phyloP scores from a whole-genome alignment of 1,140 invertebrate species.

The Drosophila cardini region DNA sequence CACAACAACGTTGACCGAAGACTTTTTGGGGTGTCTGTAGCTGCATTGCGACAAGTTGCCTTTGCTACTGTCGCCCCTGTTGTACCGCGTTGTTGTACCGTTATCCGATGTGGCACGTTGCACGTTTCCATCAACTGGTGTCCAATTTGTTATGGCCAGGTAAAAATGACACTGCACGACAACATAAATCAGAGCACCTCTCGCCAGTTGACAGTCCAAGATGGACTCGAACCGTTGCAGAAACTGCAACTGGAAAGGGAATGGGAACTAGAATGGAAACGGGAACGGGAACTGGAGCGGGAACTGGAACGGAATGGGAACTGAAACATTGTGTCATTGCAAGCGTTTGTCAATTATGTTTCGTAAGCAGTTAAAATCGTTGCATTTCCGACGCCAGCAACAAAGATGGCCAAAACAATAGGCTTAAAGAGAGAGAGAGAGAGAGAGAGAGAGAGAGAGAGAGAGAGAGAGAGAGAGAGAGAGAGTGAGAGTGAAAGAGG shows the following conservation, averaged over 20 bases:
- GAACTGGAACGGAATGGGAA: background rate
- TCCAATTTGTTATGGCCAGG: conserved; percentile 80
- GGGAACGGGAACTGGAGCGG: background rate
- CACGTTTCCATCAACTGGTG: conserved; percentile 75
- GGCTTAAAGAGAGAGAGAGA: conserved; percentile 6
- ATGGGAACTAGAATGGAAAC: background rate
- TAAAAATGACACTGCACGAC: conserved; percentile 75
- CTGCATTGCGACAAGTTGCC: conserved; percentile 78
- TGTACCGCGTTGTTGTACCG: background rate
- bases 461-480: no score
- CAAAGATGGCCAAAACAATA: conserved; percentile 57
- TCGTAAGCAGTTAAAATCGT: conserved; percentile 69
- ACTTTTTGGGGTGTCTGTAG: conserved; percentile 34
- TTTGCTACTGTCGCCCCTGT: background rate
- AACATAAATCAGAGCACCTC: conserved; percentile 64
- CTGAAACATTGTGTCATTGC: conserved; percentile 42
- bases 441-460: no score
- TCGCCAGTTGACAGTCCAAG: background rate
- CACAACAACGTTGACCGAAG: conserved; percentile 12
- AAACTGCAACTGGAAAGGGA: background rate
- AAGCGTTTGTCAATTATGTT: conserved; percentile 76
- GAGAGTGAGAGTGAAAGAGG: no score
- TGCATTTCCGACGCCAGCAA: conserved; percentile 61
- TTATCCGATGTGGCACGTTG: conserved; percentile 6
- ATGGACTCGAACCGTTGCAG: background rate